A percentile compares a stretch with the other conserved stretches of the same genome.
Conservation (phyloP, 2,888 invertebrate genomes). For the Octonoba sinensis region DNA sequence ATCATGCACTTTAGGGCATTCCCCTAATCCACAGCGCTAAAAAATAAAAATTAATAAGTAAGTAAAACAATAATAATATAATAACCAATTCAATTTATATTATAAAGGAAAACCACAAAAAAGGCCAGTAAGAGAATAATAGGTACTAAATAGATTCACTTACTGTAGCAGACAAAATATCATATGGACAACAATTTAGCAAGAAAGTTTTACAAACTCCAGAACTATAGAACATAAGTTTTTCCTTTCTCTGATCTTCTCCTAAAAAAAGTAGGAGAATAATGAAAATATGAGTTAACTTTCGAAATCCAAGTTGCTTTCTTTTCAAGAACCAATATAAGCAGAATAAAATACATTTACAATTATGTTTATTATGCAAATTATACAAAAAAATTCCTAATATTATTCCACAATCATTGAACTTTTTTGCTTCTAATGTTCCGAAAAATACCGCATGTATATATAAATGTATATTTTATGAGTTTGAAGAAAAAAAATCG, state of each 20-base stretch:
- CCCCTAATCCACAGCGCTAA: slow-evolving; percentile 98
- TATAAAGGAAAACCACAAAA: background rate
- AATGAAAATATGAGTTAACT: background rate
- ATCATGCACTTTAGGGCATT: slow-evolving; percentile 98
- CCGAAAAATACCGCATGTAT: no score
- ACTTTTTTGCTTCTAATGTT: no score
- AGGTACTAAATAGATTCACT: slow-evolving; percentile 72
- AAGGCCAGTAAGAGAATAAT: background rate
- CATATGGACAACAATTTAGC: slow-evolving; percentile 98
- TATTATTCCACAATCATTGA: no score
- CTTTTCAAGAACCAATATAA: no score
- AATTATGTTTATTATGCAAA: no score
- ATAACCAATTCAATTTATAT: background rate
- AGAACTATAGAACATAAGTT: slow-evolving; percentile 93
- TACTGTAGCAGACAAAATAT: slow-evolving; percentile 97
- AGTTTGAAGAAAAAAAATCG: no score
- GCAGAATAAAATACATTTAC: no score
- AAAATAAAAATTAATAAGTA: background rate
- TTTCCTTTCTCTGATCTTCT: slow-evolving; percentile 82
- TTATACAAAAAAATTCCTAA: no score
- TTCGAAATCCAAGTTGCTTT: no score
- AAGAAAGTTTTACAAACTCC: slow-evolving; percentile 99
- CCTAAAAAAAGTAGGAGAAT: slow-evolving; percentile 46
- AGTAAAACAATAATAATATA: background rate
- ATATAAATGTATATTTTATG: no score